Evolutionary conservation across 2,113 vertebrate species (phyloP).

Genomic region (Clarias batrachus): DNA sequence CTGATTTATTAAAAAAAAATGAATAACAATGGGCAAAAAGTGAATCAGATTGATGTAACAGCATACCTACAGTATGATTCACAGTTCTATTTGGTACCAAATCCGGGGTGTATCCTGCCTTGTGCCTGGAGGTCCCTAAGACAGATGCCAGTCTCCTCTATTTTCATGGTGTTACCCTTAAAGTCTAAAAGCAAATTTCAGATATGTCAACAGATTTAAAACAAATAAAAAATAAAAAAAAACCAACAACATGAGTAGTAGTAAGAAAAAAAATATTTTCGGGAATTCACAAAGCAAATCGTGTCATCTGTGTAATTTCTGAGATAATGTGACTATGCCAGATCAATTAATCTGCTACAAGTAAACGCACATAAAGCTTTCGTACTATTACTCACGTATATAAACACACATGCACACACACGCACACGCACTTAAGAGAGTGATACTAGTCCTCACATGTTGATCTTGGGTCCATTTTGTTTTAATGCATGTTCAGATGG

Average conservation of each 20-base stretch:
- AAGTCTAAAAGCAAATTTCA: too few species aligned
- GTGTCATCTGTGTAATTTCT: background rate
- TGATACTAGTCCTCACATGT: background rate
- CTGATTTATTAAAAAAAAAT: too few species aligned
- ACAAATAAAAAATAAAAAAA: background rate
- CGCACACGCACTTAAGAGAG: background rate
- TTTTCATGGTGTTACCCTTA: background rate
- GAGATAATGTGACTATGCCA: background rate
- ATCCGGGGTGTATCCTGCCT: too few species aligned
- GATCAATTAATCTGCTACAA: background rate
- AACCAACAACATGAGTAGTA: background rate
- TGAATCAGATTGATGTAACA: too few species aligned
- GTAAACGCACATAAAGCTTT: background rate
- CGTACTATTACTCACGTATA: background rate
- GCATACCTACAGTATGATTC: too few species aligned
- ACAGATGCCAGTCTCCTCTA: too few species aligned
- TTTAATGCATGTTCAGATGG: background rate
- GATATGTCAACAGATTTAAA: background rate
- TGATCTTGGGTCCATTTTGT: background rate
- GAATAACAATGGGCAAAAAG: too few species aligned
- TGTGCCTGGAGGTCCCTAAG: too few species aligned
- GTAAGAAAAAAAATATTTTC: background rate
- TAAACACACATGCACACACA: background rate
- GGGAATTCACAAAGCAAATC: background rate
- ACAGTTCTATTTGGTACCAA: too few species aligned